These are phyloP conservation scores for Orestias chungarensis DNA, from an alignment of 2,797 vertebrate genomes.

Conservation along the genomic window DNA sequence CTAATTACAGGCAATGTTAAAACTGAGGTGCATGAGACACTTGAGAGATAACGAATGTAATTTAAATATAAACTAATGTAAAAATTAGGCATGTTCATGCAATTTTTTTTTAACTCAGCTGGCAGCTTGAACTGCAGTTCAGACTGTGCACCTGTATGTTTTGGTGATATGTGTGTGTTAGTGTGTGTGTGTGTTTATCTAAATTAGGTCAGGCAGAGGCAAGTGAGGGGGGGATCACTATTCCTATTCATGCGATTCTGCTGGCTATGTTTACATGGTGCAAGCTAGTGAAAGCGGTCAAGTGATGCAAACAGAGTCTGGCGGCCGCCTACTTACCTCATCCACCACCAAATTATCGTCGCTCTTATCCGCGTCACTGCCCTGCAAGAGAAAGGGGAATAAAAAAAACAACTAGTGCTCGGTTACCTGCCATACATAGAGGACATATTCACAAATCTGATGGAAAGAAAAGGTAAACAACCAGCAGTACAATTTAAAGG, in stretches of 20 bases:
- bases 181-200: slow-evolving; percentile 8
- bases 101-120: neutral
- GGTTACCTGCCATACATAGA: slow-evolving; percentile 42
- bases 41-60: neutral
- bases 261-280: slow-evolving; percentile 66
- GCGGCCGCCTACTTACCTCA: slow-evolving; percentile 79
- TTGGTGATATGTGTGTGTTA: neutral
- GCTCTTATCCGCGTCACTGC: slow-evolving; percentile 91
- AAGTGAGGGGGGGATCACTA: slow-evolving; percentile 24
- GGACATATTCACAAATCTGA: slow-evolving; percentile 30
- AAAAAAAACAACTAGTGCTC: slow-evolving; percentile 25
- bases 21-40: neutral
- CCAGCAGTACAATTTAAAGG: neutral
- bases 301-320: slow-evolving; percentile 52
- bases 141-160: neutral
- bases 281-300: slow-evolving; percentile 63
- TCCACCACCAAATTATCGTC: slow-evolving; percentile 93
- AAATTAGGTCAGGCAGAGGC: slow-evolving; percentile 31
- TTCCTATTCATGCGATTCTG: slow-evolving; percentile 49
- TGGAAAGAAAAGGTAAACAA: neutral
- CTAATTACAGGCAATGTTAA: neutral
- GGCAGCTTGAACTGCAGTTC: slow-evolving; percentile 7
- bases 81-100: neutral
- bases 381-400: slow-evolving; percentile 69
- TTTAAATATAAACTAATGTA: neutral